These are phyloP conservation scores for Engystomops pustulosus DNA, from an alignment of 2,113 vertebrate genomes.

Conservation along the genomic window DNA sequence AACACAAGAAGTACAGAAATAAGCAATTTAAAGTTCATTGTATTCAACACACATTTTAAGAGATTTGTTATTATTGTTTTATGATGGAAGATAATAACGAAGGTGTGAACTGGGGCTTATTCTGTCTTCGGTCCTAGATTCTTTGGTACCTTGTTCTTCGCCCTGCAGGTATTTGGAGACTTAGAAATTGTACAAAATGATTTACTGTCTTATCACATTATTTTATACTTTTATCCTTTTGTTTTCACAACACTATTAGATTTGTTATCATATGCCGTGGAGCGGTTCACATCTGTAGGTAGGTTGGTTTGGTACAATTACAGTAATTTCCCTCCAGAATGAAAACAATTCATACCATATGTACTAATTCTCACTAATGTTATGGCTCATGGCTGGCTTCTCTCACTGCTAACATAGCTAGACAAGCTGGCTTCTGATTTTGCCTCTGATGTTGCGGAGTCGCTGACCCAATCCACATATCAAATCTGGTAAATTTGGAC, in stretches of 20 bases:
- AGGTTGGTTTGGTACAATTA: slow-evolving; percentile 75
- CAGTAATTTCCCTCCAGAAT: slow-evolving; percentile 59
- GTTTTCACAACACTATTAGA: slow-evolving; percentile 82
- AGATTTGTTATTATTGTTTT: too few relatives aligned
- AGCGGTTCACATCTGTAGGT: slow-evolving; percentile 89
- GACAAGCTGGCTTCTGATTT: not conserved
- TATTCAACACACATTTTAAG: too few relatives aligned
- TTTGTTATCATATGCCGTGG: slow-evolving; percentile 88
- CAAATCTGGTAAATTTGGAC: not conserved
- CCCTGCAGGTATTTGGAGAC: not conserved
- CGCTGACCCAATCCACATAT: not conserved
- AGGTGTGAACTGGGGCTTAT: too few relatives aligned
- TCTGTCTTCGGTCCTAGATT: too few relatives aligned
- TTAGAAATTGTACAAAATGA: not conserved
- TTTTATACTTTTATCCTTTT: slow-evolving; percentile 79
- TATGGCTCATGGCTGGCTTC: slow-evolving; percentile 16
- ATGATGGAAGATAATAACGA: too few relatives aligned
- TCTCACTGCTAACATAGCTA: slow-evolving; percentile 48
- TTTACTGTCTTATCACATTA: slow-evolving; percentile 42
- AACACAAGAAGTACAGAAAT: too few relatives aligned
- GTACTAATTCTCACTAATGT: slow-evolving; percentile 52
- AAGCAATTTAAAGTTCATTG: too few relatives aligned
- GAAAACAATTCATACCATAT: slow-evolving; percentile 10
- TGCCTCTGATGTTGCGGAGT: not conserved
- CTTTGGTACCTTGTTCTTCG: too few relatives aligned